phyloP scores from a whole-genome alignment of 2,888 invertebrate genomes.

The Plagiodera versicolora region DNA sequence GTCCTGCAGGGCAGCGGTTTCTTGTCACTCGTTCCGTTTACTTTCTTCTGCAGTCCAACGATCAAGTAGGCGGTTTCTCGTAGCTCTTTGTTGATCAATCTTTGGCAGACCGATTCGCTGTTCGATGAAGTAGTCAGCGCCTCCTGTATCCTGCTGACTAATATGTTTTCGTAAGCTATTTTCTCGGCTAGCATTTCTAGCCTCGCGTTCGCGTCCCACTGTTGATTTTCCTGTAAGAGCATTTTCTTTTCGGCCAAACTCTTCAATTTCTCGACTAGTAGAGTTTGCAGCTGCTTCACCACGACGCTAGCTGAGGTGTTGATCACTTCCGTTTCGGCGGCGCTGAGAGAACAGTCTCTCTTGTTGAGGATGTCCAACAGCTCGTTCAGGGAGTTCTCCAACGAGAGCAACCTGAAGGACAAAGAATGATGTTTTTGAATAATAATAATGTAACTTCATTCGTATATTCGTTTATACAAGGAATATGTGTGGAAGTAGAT shows the following conservation, averaged over 20 bases:
- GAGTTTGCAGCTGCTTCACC: slow-evolving; percentile 66
- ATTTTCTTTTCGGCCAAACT: slow-evolving; percentile 71
- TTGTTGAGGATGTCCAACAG: slow-evolving; percentile 62
- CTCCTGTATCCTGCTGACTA: slow-evolving; percentile 65
- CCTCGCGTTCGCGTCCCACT: slow-evolving; percentile 68
- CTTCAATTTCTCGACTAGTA: slow-evolving; percentile 68
- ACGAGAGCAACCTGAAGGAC: slow-evolving; percentile 56
- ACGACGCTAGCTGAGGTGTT: slow-evolving; percentile 62
- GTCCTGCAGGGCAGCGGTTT: slow-evolving; percentile 54
- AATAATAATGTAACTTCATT: too few relatives aligned
- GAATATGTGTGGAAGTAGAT: too few relatives aligned
- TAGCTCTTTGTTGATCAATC: slow-evolving; percentile 69
- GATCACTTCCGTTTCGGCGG: slow-evolving; percentile 61
- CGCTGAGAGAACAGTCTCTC: slow-evolving; percentile 42
- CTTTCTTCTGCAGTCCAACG: slow-evolving; percentile 69
- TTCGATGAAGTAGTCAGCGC: slow-evolving; percentile 57
- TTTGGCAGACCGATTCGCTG: slow-evolving; percentile 58
- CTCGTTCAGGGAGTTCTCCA: slow-evolving; percentile 67
- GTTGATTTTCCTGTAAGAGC: slow-evolving; percentile 64
- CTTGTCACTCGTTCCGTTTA: slow-evolving; percentile 59
- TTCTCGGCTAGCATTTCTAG: slow-evolving; percentile 76
- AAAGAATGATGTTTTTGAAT: too few relatives aligned
- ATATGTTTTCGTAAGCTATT: slow-evolving; percentile 76
- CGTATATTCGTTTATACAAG: too few relatives aligned
- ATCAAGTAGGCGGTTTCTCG: slow-evolving; percentile 77